Conservation (phyloP, 2,113 vertebrate species). For the Galbula dea region DNA sequence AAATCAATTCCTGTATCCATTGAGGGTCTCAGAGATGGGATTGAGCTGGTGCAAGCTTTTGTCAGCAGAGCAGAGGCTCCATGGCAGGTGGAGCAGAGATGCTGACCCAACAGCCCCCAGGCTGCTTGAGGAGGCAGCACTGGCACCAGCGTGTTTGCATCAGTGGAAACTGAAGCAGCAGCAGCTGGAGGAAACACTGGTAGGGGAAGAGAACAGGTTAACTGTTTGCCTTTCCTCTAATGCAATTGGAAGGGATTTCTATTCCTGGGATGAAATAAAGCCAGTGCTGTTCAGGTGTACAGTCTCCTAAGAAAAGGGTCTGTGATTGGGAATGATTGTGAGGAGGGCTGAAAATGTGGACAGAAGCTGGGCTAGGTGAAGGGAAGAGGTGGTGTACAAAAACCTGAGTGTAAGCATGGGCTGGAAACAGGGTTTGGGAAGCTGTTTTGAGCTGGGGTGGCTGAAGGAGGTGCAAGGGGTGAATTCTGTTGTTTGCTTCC, state of each 20-base stretch:
- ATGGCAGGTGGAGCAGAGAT: neutral
- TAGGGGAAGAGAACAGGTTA: neutral
- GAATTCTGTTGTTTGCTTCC: neutral
- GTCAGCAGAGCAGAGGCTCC: neutral
- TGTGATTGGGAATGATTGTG: neutral
- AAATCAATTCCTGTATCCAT: neutral
- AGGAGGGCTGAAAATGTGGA: neutral
- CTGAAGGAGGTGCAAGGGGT: neutral
- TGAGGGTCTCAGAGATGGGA: neutral
- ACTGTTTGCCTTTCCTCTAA: neutral
- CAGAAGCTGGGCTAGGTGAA: neutral
- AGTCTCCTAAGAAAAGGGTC: neutral
- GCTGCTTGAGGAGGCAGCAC: fast-evolving
- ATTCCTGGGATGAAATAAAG: neutral
- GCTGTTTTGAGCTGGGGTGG: neutral
- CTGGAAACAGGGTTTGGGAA: neutral
- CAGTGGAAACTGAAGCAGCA: neutral
- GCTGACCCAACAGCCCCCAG: neutral
- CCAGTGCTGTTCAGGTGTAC: neutral
- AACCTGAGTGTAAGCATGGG: fast-evolving
- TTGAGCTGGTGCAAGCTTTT: neutral
- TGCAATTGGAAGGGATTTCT: fast-evolving
- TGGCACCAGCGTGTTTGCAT: fast-evolving
- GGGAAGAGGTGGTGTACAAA: neutral
- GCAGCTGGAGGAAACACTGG: neutral